Conservation (phyloP, 2,113 vertebrate genomes). For the Prolemur simus region DNA sequence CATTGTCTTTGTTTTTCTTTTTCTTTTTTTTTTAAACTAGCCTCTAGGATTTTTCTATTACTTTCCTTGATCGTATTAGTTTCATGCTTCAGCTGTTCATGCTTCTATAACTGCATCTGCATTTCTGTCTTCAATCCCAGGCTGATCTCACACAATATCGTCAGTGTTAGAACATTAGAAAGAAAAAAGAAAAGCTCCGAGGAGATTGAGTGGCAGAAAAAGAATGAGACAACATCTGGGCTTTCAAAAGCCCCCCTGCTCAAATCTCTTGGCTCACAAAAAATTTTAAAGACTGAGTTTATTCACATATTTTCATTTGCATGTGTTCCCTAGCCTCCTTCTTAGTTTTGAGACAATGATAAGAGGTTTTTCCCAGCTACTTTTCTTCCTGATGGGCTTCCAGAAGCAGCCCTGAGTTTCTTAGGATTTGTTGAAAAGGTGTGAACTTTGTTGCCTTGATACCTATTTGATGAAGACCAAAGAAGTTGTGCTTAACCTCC, state of each 20-base stretch:
- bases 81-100: slow-evolving; percentile 60
- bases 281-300: background rate
- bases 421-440: background rate
- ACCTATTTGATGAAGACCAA: background rate
- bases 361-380: background rate
- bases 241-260: background rate
- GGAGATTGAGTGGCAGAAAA: slow-evolving; percentile 11
- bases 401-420: background rate
- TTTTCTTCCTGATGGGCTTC: slow-evolving; percentile 1
- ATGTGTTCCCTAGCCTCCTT: background rate
- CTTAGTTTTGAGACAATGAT: background rate
- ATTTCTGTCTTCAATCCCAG: slow-evolving; percentile 48
- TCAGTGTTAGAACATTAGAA: slow-evolving; percentile 42
- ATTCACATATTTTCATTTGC: background rate
- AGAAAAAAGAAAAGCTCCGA: background rate
- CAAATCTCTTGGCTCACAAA: background rate
- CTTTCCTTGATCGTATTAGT: slow-evolving; percentile 49
- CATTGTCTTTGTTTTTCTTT: background rate
- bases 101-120: slow-evolving; percentile 14
- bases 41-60: slow-evolving; percentile 53
- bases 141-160: slow-evolving; percentile 43
- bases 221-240: slow-evolving; percentile 50
- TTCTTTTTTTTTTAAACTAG: slow-evolving; percentile 1
- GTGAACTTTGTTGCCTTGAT: slow-evolving; percentile 33
- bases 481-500: background rate